Conservation (phyloP, 2,888 invertebrate genomes). For the Aplocera efformata region DNA sequence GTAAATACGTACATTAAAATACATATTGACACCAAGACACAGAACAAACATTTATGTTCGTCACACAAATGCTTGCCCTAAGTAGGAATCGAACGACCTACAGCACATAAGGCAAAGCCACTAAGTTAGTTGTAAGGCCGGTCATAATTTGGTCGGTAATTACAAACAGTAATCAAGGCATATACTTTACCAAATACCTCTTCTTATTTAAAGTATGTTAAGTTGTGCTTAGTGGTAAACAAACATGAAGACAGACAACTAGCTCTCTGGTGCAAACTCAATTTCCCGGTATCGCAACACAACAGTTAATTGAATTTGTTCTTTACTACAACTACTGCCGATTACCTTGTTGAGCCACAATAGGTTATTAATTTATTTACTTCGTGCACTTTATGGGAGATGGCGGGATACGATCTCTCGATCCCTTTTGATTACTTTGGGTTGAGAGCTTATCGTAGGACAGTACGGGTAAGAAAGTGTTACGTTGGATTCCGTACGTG, state of each 20-base stretch:
- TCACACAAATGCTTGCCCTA: no score
- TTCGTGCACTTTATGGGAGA: not conserved
- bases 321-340: conserved; percentile 4
- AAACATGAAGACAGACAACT: conserved; percentile 2
- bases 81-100: no score
- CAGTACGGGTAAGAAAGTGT: conserved; percentile 16
- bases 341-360: not conserved
- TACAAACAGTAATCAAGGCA: no score
- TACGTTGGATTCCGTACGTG: conserved; percentile 11
- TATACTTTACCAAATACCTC: no score
- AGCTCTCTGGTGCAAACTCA: conserved; percentile 26
- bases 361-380: not conserved
- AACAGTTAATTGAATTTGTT: conserved; percentile 29
- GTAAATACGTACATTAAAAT: no score
- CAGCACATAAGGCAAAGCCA: no score
- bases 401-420: conserved; percentile 13
- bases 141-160: no score
- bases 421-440: conserved; percentile 16
- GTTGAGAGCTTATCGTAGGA: conserved; percentile 17
- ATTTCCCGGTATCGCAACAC: conserved; percentile 37
- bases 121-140: no score
- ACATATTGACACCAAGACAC: no score
- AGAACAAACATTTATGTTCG: no score
- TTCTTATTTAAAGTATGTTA: no score
- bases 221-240: conserved; percentile 3